phyloP scores from a whole-genome alignment of 2,888 invertebrate genomes.

The Pachycephus smyrnensis region DNA sequence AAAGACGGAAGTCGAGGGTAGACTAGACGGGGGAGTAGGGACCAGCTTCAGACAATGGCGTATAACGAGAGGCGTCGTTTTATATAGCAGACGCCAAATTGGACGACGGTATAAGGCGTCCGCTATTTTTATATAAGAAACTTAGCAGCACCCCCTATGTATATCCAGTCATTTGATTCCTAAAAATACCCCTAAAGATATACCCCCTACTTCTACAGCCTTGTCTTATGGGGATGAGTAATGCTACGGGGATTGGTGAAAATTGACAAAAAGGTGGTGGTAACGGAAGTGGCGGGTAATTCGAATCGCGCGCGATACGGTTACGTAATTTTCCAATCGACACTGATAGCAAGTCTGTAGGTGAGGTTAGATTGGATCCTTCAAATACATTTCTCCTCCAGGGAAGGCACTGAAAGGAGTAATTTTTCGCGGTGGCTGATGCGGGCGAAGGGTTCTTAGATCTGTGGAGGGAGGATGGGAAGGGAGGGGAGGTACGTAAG shows the following conservation, averaged over 20 bases:
- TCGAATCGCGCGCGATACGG: not conserved
- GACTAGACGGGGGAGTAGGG: conserved; percentile 10
- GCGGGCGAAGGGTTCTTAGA: not conserved
- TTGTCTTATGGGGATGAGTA: not conserved
- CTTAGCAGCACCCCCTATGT: not conserved
- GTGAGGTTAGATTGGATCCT: conserved; percentile 14
- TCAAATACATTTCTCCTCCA: conserved; percentile 24
- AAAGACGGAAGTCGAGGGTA: conserved; percentile 43
- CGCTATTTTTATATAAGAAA: not conserved
- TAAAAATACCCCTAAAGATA: not conserved
- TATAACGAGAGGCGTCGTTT: conserved; percentile 52
- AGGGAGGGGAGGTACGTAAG: not conserved
- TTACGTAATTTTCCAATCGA: conserved; percentile 2
- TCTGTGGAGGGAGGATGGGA: not conserved
- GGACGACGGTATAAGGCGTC: not conserved
- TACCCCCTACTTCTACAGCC: not conserved
- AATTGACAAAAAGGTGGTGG: no score
- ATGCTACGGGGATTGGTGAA: no score
- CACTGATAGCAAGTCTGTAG: not conserved
- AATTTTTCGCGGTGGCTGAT: conserved; percentile 33
- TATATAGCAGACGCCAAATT: conserved; percentile 15
- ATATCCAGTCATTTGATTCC: not conserved
- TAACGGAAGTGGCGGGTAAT: no score
- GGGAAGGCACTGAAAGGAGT: conserved; percentile 34
- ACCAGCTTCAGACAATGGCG: conserved; percentile 51